phyloP scores from a whole-genome alignment of 2,888 invertebrate species.

The Lycia hirtaria region DNA sequence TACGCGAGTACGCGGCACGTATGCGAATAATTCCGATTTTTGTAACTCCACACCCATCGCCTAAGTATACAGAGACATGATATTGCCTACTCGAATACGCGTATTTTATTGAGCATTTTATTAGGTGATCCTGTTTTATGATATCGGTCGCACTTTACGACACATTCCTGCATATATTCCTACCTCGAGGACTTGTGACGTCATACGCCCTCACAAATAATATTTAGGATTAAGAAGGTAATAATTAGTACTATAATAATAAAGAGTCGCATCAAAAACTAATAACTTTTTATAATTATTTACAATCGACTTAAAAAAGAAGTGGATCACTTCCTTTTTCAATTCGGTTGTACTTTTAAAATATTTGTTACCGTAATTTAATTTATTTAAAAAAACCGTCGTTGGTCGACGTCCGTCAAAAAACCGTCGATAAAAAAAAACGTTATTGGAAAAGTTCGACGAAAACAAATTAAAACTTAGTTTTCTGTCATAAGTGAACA shows the following conservation, averaged over 20 bases:
- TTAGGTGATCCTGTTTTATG: conserved; percentile 18
- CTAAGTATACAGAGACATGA: background rate
- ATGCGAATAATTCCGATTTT: background rate
- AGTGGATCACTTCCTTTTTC: too few species aligned
- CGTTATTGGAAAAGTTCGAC: too few species aligned
- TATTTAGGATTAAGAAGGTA: too few species aligned
- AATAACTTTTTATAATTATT: too few species aligned
- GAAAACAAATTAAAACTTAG: too few species aligned
- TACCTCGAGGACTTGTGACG: conserved; percentile 5
- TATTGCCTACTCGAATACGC: conserved; percentile 5
- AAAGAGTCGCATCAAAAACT: background rate
- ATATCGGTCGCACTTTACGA: conserved; percentile 8
- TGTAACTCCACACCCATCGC: background rate
- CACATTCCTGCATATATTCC: background rate
- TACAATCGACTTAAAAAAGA: too few species aligned
- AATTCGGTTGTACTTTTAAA: too few species aligned
- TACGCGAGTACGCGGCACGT: background rate
- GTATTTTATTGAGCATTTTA: conserved; percentile 16
- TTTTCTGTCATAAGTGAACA: too few species aligned
- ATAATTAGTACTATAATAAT: background rate
- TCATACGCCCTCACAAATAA: background rate
- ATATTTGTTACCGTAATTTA: too few species aligned
- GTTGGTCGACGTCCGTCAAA: too few species aligned
- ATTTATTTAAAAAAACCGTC: background rate
- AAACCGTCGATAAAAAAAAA: too few species aligned